Conservation (phyloP, 1,140 invertebrate species). For the Probaryconus sp. region DNA sequence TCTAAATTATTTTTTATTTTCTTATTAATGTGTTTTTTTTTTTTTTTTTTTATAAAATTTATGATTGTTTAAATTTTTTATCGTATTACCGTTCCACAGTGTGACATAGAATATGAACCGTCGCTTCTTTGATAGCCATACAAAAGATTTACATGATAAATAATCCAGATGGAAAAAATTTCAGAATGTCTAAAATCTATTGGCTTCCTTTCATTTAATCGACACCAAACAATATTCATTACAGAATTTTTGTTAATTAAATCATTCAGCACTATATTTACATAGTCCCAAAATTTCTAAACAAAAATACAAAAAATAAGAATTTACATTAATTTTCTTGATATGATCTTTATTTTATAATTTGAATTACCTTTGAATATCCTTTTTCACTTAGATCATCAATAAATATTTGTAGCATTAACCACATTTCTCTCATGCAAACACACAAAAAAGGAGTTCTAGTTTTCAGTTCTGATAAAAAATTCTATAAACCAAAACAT, state of each 20-base stretch:
- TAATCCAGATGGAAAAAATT: constrained; percentile 73
- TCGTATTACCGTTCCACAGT: constrained; percentile 49
- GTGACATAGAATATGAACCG: constrained; percentile 59
- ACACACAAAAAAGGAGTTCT: constrained; percentile 75
- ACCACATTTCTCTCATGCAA: constrained; percentile 76
- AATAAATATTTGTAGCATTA: constrained; percentile 73
- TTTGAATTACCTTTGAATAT: constrained; percentile 63
- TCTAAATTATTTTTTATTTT: constrained; percentile 18
- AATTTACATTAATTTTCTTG: constrained; percentile 1
- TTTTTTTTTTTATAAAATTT: constrained; percentile 23
- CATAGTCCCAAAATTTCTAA: constrained; percentile 73
- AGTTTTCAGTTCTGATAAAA: constrained; percentile 63
- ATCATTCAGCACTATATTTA: constrained; percentile 67
- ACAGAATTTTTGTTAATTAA: constrained; percentile 50
- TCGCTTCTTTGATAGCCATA: constrained; percentile 68
- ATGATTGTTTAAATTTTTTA: constrained; percentile 7
- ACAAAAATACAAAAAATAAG: constrained; percentile 25
- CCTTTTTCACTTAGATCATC: constrained; percentile 57
- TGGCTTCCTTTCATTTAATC: constrained; percentile 31
- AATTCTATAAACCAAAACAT: constrained; percentile 61
- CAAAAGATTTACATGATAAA: constrained; percentile 71
- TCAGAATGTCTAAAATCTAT: constrained; percentile 69
- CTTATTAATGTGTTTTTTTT: constrained; percentile 30
- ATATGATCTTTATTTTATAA: neutral
- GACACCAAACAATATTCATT: constrained; percentile 27